Conservation (phyloP, 1,140 invertebrate genomes). For the Achroia grisella region DNA sequence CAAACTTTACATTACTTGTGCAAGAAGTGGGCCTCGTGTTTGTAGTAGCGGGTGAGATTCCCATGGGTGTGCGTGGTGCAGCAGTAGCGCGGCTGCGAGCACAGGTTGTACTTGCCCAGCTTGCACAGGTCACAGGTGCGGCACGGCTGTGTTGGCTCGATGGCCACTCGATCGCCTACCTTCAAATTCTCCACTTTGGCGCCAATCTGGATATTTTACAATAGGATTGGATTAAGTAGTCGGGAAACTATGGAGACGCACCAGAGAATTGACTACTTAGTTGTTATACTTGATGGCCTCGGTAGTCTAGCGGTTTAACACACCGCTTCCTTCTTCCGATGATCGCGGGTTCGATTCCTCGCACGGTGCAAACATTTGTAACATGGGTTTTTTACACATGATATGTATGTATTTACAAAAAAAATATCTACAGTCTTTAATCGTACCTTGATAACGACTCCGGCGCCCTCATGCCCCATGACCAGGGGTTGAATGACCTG, state of each 20-base stretch:
- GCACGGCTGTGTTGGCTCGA: conserved; percentile 94
- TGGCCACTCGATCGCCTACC: conserved; percentile 92
- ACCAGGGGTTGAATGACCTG: conserved; percentile 88
- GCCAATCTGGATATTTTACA: conserved; percentile 68
- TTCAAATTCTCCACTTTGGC: conserved; percentile 82
- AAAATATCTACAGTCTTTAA: background rate
- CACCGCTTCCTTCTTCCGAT: too few relatives aligned
- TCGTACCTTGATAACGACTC: conserved; percentile 71
- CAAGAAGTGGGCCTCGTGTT: conserved; percentile 94
- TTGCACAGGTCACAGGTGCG: conserved; percentile 88
- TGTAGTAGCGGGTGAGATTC: conserved; percentile 88
- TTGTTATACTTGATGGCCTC: too few relatives aligned
- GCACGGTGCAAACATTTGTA: too few relatives aligned
- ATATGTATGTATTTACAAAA: too few relatives aligned
- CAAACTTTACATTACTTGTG: conserved; percentile 84
- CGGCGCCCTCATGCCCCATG: conserved; percentile 91
- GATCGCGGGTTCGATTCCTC: too few relatives aligned
- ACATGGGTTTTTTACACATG: too few relatives aligned
- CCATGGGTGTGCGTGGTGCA: conserved; percentile 90
- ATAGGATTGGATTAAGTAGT: too few relatives aligned
- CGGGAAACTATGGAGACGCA: too few relatives aligned
- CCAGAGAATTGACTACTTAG: too few relatives aligned
- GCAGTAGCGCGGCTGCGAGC: conserved; percentile 88
- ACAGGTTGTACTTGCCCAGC: conserved; percentile 91
- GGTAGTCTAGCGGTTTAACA: too few relatives aligned